A percentile compares a stretch with the other conserved stretches of the same genome.
Conservation (phyloP, 2,888 invertebrate genomes). For the Mesodorylaimus sp. region DNA sequence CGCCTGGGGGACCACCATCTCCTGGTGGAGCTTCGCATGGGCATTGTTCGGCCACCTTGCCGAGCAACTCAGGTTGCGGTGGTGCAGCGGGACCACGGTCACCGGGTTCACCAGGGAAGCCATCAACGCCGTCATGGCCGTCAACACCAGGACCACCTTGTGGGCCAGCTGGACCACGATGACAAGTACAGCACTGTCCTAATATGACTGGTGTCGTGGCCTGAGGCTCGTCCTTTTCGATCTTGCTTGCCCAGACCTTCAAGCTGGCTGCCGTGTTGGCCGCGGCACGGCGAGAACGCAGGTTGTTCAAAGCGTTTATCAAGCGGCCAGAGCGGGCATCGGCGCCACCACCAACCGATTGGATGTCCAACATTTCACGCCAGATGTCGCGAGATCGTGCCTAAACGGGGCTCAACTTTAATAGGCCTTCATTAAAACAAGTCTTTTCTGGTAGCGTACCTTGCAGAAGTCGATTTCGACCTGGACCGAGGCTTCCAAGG, state of each 20-base stretch:
- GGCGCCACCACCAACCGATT: neutral
- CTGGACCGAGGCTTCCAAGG: slow-evolving; percentile 10
- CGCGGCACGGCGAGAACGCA: neutral
- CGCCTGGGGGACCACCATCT: slow-evolving; percentile 3
- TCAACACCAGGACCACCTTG: slow-evolving; percentile 22
- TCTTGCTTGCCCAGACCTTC: neutral
- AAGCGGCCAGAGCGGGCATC: too few species aligned
- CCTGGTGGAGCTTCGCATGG: slow-evolving; percentile 24
- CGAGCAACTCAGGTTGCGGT: neutral
- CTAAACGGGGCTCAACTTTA: slow-evolving; percentile 15
- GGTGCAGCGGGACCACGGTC: neutral
- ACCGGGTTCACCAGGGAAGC: slow-evolving; percentile 7
- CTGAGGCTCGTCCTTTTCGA: slow-evolving; percentile 6
- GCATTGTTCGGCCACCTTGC: slow-evolving; percentile 17
- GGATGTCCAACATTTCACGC: slow-evolving; percentile 28
- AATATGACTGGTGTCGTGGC: too few species aligned
- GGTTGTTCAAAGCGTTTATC: too few species aligned
- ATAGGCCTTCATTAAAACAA: too few species aligned
- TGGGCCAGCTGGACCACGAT: slow-evolving; percentile 26
- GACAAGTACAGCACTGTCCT: slow-evolving; percentile 20
- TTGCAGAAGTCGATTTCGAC: slow-evolving; percentile 10
- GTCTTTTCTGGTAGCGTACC: too few species aligned
- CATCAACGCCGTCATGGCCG: slow-evolving; percentile 18
- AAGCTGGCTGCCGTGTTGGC: slow-evolving; percentile 17
- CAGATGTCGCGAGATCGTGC: slow-evolving; percentile 28